These are phyloP conservation scores for Natator depressus DNA, from an alignment of 2,113 vertebrate genomes.

Conservation along the genomic window DNA sequence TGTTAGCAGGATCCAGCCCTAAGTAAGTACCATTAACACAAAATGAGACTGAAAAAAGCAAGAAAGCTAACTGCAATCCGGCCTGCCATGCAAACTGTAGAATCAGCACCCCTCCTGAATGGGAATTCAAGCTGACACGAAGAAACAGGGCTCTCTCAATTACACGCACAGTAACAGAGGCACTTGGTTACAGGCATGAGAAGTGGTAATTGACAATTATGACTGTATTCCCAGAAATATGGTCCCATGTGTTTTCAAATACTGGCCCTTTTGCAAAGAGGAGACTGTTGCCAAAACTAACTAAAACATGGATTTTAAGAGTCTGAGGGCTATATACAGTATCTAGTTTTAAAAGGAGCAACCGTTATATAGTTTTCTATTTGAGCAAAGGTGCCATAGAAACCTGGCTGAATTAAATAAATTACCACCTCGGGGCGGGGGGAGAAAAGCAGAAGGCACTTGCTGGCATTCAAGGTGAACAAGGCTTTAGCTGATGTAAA, in stretches of 20 bases:
- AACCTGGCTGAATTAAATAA: not conserved
- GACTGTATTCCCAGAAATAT: not conserved
- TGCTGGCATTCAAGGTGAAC: slow-evolving; percentile 1
- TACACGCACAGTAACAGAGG: not conserved
- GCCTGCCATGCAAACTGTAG: not conserved
- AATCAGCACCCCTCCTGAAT: not conserved
- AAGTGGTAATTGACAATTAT: not conserved
- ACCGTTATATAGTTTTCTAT: not conserved
- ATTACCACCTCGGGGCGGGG: not conserved
- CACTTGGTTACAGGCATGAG: not conserved
- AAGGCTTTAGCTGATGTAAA: not conserved
- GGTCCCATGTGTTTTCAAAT: not conserved
- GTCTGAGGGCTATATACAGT: not conserved
- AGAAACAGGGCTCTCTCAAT: not conserved
- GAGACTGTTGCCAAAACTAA: not conserved
- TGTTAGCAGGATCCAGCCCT: not conserved
- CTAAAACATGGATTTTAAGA: not conserved
- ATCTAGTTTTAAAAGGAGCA: not conserved
- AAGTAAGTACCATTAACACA: not conserved
- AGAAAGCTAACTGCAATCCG: not conserved
- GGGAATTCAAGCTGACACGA: not conserved
- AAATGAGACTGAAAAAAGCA: not conserved
- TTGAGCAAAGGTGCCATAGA: not conserved
- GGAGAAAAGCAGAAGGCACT: not conserved
- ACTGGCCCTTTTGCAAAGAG: not conserved